phyloP scores from a whole-genome alignment of 2,797 vertebrate genomes.

The Mus spretus region DNA sequence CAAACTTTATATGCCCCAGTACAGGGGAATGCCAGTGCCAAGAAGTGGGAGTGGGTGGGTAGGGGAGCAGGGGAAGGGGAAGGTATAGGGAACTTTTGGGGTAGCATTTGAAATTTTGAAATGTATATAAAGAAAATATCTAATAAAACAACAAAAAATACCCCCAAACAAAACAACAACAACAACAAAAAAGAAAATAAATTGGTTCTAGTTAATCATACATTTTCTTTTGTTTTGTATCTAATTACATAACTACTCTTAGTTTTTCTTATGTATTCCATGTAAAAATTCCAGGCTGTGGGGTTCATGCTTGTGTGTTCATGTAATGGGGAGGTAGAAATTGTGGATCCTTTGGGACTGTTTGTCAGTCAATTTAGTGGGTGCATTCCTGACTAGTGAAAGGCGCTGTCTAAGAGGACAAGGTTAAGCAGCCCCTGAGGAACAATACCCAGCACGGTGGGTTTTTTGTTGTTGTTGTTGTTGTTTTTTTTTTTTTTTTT shows the following conservation, averaged over 20 bases:
- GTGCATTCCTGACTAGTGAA: background rate
- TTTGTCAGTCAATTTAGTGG: background rate
- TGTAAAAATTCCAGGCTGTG: background rate
- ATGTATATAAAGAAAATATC: too few relatives aligned
- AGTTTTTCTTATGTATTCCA: conserved; percentile 33
- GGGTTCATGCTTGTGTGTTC: background rate
- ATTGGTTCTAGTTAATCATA: conserved; percentile 26
- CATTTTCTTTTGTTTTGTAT: background rate
- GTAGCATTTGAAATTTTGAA: too few relatives aligned
- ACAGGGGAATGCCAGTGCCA: too few relatives aligned
- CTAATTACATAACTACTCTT: background rate
- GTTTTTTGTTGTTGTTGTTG: too few relatives aligned
- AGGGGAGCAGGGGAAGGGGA: too few relatives aligned
- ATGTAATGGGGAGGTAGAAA: too few relatives aligned
- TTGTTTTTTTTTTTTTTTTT: background rate
- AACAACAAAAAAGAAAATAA: background rate
- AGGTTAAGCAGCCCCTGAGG: background rate
- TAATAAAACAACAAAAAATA: too few relatives aligned
- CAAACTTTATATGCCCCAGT: too few relatives aligned
- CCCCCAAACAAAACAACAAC: too few relatives aligned
- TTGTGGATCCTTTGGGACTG: background rate
- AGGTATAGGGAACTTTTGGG: too few relatives aligned
- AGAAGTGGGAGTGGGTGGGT: too few relatives aligned
- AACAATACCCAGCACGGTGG: background rate
- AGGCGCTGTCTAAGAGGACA: background rate